Conservation (phyloP, 2,797 vertebrate species). For the Lagodon rhomboides region DNA sequence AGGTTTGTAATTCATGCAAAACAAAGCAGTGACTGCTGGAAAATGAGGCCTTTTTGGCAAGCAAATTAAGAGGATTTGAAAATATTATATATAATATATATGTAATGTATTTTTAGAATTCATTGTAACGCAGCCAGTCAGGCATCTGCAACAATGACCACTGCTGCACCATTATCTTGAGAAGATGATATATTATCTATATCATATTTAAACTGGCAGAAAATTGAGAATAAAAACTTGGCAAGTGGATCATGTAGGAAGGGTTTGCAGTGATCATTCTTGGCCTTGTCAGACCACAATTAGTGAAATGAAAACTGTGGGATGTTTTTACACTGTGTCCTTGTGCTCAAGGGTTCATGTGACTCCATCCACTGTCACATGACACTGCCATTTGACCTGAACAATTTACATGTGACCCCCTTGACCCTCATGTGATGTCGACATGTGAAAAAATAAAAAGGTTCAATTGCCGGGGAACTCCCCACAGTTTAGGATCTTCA, state of each 20-base stretch:
- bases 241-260: too few relatives aligned
- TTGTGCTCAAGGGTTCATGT: slow-evolving; percentile 23
- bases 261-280: too few relatives aligned
- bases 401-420: slow-evolving; percentile 28
- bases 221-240: too few relatives aligned
- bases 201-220: too few relatives aligned
- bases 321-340: slow-evolving; percentile 3
- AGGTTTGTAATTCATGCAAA: neutral
- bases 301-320: slow-evolving; percentile 22
- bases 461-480: slow-evolving; percentile 1
- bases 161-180: neutral
- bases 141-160: neutral
- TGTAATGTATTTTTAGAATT: too few relatives aligned
- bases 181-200: neutral
- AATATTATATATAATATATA: neutral
- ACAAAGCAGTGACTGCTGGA: slow-evolving; percentile 4
- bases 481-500: neutral
- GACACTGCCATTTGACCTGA: slow-evolving; percentile 35
- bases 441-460: slow-evolving; percentile 25
- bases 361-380: slow-evolving; percentile 30
- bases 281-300: neutral
- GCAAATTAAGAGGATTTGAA: neutral
- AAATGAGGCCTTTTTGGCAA: neutral
- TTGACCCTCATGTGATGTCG: slow-evolving; percentile 43
- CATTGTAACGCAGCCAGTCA: too few relatives aligned